Conservation (phyloP, 2,797 vertebrate genomes). For the Phrynocephalus vlangalii region DNA sequence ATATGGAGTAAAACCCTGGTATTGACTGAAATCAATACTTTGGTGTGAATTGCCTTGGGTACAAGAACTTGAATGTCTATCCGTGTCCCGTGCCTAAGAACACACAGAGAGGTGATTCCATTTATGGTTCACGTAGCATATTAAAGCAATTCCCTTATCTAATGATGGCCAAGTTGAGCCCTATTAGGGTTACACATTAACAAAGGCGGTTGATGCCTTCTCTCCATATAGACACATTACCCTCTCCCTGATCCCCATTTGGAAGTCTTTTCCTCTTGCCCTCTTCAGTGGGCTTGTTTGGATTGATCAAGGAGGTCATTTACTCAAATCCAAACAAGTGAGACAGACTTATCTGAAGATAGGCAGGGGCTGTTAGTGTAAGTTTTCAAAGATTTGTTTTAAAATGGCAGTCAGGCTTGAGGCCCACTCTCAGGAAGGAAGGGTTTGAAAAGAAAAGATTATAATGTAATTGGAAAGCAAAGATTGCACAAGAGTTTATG, state of each 20-base stretch:
- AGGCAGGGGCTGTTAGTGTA: conserved; percentile 9
- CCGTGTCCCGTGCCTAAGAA: not conserved
- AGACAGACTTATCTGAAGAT: conserved; percentile 22
- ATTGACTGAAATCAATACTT: conserved; percentile 14
- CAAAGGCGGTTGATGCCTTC: conserved; percentile 61
- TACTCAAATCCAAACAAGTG: conserved; percentile 32
- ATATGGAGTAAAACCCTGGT: not conserved
- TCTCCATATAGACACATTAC: conserved; percentile 51
- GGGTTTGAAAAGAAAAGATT: conserved; percentile 32
- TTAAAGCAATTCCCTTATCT: conserved; percentile 77
- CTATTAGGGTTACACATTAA: conserved; percentile 77
- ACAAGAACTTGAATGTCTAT: not conserved
- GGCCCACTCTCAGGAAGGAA: conserved; percentile 1
- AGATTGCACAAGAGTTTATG: conserved; percentile 19
- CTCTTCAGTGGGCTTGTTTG: not conserved
- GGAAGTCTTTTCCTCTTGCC: conserved; percentile 52
- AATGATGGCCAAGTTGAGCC: conserved; percentile 68
- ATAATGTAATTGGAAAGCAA: conserved; percentile 45
- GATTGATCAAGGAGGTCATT: conserved; percentile 18
- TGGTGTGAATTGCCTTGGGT: conserved; percentile 6
- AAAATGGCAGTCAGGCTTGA: conserved; percentile 27
- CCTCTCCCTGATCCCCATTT: conserved; percentile 68
- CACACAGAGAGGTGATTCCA: conserved; percentile 47
- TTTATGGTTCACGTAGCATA: conserved; percentile 65
- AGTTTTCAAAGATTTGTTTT: conserved; percentile 15